Conservation (phyloP, 2,888 invertebrate genomes). For the Parochlus steinenii region DNA sequence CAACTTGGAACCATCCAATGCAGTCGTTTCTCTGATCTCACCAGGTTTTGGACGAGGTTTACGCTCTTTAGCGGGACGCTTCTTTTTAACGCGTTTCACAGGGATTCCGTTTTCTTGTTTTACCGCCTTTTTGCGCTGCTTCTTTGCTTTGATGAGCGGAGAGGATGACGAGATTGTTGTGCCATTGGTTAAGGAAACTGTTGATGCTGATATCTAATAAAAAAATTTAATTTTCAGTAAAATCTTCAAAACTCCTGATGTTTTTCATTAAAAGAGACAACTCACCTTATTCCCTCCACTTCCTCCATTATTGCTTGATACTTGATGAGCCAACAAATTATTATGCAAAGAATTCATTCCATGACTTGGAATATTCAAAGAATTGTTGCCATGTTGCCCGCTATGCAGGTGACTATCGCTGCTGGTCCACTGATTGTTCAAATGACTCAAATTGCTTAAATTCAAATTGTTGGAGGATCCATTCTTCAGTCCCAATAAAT, state of each 20-base stretch:
- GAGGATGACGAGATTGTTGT: background rate
- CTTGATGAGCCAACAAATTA: too few species aligned
- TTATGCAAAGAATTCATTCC: too few species aligned
- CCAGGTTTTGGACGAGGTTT: conserved; percentile 57
- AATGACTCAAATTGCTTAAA: conserved; percentile 17
- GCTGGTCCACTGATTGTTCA: conserved; percentile 21
- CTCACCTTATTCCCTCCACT: too few species aligned
- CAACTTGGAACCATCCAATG: conserved; percentile 63
- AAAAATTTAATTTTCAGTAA: too few species aligned
- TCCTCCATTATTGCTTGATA: too few species aligned
- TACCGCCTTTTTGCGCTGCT: conserved; percentile 8
- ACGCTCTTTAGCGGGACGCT: conserved; percentile 42
- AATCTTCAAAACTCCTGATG: too few species aligned
- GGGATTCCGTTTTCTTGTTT: conserved; percentile 5
- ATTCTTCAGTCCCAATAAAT: conserved; percentile 26
- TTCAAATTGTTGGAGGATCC: conserved; percentile 26
- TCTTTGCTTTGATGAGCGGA: background rate
- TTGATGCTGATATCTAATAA: too few species aligned
- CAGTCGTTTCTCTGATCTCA: conserved; percentile 37
- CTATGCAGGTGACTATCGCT: too few species aligned
- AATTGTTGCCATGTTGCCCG: too few species aligned
- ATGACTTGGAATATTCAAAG: conserved; percentile 11
- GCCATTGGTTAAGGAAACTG: conserved; percentile 5
- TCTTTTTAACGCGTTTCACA: conserved; percentile 9
- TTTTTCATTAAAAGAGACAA: too few species aligned